phyloP scores from a whole-genome alignment of 2,797 vertebrate genomes.

The Arnoldichthys spilopterus region DNA sequence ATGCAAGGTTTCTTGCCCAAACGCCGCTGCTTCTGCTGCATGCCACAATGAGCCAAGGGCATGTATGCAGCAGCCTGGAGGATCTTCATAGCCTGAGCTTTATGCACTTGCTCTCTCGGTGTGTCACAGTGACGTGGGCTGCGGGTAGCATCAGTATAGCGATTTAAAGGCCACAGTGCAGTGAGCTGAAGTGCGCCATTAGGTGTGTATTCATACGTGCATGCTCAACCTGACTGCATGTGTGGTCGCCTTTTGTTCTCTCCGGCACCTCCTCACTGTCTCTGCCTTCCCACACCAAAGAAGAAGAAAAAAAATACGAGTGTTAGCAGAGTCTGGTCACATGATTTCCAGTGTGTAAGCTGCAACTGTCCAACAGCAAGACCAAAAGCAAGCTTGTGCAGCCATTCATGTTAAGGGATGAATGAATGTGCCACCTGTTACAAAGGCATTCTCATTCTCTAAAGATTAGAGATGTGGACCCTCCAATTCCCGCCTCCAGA shows the following conservation, averaged over 20 bases:
- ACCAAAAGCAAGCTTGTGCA: neutral
- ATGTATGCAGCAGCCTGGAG: neutral
- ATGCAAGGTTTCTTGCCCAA: slow-evolving; percentile 15
- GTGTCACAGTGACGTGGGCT: slow-evolving; percentile 45
- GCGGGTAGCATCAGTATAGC: slow-evolving; percentile 2
- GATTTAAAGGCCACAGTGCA: neutral
- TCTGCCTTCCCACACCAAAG: neutral
- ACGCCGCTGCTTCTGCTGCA: neutral
- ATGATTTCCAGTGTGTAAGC: slow-evolving; percentile 7
- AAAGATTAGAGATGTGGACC: neutral
- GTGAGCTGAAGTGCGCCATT: slow-evolving; percentile 7
- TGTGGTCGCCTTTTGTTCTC: slow-evolving; percentile 5
- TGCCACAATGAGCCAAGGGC: slow-evolving; percentile 50
- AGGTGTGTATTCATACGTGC: neutral
- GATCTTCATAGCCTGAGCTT: slow-evolving; percentile 5
- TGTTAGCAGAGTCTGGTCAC: slow-evolving; percentile 24
- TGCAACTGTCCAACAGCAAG: neutral
- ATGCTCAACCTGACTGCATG: neutral
- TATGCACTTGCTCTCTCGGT: slow-evolving; percentile 4
- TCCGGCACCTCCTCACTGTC: slow-evolving; percentile 22
- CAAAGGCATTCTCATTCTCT: slow-evolving; percentile 10
- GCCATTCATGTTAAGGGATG: slow-evolving; percentile 9
- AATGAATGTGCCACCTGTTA: slow-evolving; percentile 21
- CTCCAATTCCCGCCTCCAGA: neutral
- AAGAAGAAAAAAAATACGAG: neutral